phyloP scores from a whole-genome alignment of 2,797 vertebrate species.

The Halcyon leucocephala region DNA sequence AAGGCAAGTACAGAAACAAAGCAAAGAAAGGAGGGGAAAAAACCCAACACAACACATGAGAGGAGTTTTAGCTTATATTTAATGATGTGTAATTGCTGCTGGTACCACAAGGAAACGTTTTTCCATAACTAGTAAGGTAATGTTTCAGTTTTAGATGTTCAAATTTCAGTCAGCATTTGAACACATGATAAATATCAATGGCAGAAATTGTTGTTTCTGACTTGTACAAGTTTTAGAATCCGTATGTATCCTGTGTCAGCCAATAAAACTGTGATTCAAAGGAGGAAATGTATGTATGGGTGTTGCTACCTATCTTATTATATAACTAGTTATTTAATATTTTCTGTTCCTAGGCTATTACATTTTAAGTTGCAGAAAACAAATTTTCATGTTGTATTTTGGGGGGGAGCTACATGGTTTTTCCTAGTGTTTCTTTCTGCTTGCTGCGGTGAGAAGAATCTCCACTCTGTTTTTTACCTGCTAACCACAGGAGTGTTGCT shows the following conservation, averaged over 20 bases:
- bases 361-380: background rate
- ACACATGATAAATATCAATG: background rate
- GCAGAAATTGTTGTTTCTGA: background rate
- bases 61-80: background rate
- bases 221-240: background rate
- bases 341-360: background rate
- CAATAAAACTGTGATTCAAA: background rate
- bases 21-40: background rate
- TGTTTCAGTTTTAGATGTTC: background rate
- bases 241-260: background rate
- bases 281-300: background rate
- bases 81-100: background rate
- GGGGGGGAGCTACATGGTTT: background rate
- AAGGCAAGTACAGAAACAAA: conserved; percentile 29
- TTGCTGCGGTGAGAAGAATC: background rate
- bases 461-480: background rate
- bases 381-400: background rate
- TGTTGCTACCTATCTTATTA: background rate
- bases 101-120: background rate
- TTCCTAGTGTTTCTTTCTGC: background rate
- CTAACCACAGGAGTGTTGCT: background rate
- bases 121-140: background rate
- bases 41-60: background rate
- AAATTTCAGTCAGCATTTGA: conserved; percentile 3
- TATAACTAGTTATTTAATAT: background rate